Percentiles rank a stretch among this genome's conserved stretches.
Evolutionary conservation across 2,113 vertebrate genomes (phyloP).

Genomic region (Crotalus tigris): DNA sequence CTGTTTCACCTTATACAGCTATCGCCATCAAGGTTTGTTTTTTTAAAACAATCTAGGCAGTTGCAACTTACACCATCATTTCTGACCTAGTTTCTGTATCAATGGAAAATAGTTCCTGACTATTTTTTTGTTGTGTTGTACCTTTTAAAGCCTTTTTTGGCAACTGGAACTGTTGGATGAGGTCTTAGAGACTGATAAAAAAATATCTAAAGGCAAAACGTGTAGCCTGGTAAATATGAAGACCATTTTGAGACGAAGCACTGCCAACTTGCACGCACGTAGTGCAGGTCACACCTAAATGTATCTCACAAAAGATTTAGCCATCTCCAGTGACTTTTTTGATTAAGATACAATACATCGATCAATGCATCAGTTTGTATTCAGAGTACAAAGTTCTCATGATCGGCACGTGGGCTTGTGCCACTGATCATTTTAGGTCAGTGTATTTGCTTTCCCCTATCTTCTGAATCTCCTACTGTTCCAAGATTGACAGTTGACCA

Average conservation of each 20-base stretch:
- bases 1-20: no score
- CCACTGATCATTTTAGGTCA: not conserved
- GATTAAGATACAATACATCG: not conserved
- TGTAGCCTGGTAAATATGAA: no score
- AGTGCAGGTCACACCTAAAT: not conserved
- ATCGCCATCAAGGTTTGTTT: no score
- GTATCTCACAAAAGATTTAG: not conserved
- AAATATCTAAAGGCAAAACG: not conserved
- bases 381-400: not conserved
- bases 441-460: not conserved
- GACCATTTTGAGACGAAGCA: no score
- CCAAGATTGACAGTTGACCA: not conserved
- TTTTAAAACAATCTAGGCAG: no score
- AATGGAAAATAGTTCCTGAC: no score
- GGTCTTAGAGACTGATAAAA: not conserved
- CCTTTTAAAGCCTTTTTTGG: no score
- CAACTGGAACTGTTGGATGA: no score
- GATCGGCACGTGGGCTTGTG: not conserved
- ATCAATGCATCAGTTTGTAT: not conserved
- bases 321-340: not conserved
- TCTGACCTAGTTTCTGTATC: no score
- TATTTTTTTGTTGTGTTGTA: no score
- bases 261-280: not conserved
- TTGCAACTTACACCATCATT: no score
- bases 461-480: not conserved